A percentile compares a stretch with the other conserved stretches of the same genome.
Conservation (phyloP, 1,140 invertebrate genomes). For the Pogonomyrmex barbatus region DNA sequence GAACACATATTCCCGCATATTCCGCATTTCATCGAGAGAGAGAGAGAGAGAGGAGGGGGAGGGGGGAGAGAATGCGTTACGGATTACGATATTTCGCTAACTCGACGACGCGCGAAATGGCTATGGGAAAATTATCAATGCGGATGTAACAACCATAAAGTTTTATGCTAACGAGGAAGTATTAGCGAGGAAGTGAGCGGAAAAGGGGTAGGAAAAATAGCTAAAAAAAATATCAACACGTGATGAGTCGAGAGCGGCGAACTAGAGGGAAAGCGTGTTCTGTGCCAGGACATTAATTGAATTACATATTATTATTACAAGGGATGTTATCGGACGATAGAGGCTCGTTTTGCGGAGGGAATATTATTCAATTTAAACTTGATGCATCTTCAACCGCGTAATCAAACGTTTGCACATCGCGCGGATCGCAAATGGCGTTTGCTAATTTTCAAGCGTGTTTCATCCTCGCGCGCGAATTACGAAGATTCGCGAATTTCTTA, state of each 20-base stretch:
- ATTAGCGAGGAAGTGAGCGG: not conserved
- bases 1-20: not conserved
- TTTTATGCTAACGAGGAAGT: not conserved
- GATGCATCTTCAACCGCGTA: constrained; percentile 67
- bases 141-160: not conserved
- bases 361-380: constrained; percentile 80
- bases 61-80: not conserved
- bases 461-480: constrained; percentile 20
- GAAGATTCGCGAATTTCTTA: constrained; percentile 47
- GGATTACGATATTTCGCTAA: not conserved
- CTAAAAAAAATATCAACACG: not conserved
- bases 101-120: not conserved
- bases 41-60: not conserved
- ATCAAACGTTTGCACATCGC: constrained; percentile 64
- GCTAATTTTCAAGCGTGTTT: constrained; percentile 42
- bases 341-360: constrained; percentile 73
- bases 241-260: constrained; percentile 40
- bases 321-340: constrained; percentile 72
- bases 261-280: constrained; percentile 62
- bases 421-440: constrained; percentile 49
- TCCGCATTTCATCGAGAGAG: not conserved
- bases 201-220: not conserved
- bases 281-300: constrained; percentile 72
- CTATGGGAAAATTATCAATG: not conserved
- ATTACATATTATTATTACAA: constrained; percentile 76